Percentiles rank a stretch among this genome's conserved stretches.
Evolutionary conservation across 2,113 vertebrate species (phyloP).

Genomic region (Entosphenus tridentatus): DNA sequence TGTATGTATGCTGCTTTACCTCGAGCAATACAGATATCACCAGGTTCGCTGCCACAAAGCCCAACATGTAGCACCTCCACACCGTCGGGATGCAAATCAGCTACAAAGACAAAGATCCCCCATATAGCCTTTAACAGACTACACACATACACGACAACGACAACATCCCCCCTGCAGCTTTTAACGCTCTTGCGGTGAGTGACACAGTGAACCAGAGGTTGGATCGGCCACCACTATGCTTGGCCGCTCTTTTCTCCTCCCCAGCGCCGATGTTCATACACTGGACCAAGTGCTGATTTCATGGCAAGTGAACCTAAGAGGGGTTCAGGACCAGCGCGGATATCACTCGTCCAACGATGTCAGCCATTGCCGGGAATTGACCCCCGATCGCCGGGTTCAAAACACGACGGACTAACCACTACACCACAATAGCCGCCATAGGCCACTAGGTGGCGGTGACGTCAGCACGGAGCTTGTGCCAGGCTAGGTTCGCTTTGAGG

Average conservation of each 20-base stretch:
- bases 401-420: no score
- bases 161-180: no score
- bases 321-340: no score
- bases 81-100: conserved; percentile 57
- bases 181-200: no score
- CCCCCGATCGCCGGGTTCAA: no score
- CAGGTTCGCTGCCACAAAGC: conserved; percentile 44
- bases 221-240: neutral
- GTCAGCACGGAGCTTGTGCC: no score
- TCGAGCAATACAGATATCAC: conserved; percentile 39
- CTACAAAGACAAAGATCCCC: conserved; percentile 22
- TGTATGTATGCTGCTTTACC: conserved; percentile 28
- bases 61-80: conserved; percentile 47
- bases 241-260: conserved; percentile 2
- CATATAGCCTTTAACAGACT: neutral
- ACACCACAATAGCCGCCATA: no score
- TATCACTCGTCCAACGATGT: no score
- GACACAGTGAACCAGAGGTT: neutral
- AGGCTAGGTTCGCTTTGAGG: no score
- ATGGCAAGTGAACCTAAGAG: no score
- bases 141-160: neutral
- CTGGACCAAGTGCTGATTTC: neutral
- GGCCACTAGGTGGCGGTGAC: no score
- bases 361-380: no score
- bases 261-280: neutral